Evolutionary conservation across 2,113 vertebrate genomes (phyloP).

Genomic region (Rhegmatorhina hoffmannsi): DNA sequence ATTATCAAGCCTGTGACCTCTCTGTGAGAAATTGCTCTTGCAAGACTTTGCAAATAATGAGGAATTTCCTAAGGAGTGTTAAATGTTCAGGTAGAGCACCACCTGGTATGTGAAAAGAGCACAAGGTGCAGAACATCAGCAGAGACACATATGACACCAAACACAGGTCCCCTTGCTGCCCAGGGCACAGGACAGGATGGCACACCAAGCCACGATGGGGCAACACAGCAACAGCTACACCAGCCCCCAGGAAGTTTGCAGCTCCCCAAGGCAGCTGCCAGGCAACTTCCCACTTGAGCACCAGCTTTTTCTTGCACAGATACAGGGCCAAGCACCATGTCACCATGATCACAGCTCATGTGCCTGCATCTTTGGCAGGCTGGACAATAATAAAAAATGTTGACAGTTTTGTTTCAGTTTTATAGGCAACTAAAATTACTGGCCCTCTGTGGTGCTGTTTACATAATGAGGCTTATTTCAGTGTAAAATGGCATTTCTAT

Average conservation of each 20-base stretch:
- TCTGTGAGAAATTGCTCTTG: neutral
- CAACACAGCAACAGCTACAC: fast-evolving
- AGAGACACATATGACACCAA: neutral
- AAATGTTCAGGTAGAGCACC: neutral
- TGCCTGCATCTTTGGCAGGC: neutral
- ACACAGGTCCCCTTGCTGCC: neutral
- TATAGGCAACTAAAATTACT: neutral
- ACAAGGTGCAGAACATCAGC: neutral
- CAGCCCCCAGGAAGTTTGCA: neutral
- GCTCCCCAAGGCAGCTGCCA: neutral
- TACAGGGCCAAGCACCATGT: neutral
- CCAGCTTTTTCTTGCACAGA: neutral
- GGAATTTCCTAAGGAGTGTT: neutral
- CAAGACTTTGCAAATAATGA: neutral
- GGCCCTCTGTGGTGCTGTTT: neutral
- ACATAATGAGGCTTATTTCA: neutral
- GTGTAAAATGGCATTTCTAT: neutral
- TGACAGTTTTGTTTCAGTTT: neutral
- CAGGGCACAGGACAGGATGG: neutral
- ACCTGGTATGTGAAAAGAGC: neutral
- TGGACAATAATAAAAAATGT: neutral
- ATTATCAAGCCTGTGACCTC: neutral
- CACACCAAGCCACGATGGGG: neutral
- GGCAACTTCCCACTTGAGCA: neutral
- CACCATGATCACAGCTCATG: neutral